Evolutionary conservation across 2,113 vertebrate species (phyloP).

Genomic region (Sciurus niger): DNA sequence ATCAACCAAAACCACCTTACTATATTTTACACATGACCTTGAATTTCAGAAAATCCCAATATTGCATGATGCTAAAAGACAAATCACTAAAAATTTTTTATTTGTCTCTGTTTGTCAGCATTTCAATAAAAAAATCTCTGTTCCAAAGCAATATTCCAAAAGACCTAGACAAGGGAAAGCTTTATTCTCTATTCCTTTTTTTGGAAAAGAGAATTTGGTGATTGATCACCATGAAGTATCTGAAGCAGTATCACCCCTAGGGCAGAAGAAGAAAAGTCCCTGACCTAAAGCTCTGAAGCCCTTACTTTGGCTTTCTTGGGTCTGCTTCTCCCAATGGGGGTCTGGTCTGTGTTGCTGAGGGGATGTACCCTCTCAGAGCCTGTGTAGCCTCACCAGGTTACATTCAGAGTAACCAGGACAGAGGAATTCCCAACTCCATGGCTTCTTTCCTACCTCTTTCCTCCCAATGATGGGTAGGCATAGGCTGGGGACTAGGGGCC

Average conservation of each 20-base stretch:
- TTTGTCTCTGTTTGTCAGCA: constrained; percentile 23
- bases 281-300: background rate
- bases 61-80: background rate
- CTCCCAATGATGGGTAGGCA: background rate
- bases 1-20: background rate
- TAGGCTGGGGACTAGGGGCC: no score
- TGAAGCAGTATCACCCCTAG: background rate
- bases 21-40: background rate
- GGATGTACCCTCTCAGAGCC: background rate
- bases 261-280: background rate
- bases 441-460: background rate
- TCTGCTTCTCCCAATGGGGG: background rate
- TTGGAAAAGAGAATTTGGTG: background rate
- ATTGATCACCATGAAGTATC: background rate
- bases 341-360: background rate
- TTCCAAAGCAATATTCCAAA: constrained; percentile 47
- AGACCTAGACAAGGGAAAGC: background rate
- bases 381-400: background rate
- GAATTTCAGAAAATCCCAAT: constrained; percentile 21
- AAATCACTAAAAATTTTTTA: constrained; percentile 14
- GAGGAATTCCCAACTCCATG: background rate
- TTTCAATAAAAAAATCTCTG: background rate
- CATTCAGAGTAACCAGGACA: background rate
- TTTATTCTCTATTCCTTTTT: background rate
- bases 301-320: background rate